Evolutionary conservation across 2,888 invertebrate species (phyloP).

Genomic region (Acanthococcus lagerstroemiae): DNA sequence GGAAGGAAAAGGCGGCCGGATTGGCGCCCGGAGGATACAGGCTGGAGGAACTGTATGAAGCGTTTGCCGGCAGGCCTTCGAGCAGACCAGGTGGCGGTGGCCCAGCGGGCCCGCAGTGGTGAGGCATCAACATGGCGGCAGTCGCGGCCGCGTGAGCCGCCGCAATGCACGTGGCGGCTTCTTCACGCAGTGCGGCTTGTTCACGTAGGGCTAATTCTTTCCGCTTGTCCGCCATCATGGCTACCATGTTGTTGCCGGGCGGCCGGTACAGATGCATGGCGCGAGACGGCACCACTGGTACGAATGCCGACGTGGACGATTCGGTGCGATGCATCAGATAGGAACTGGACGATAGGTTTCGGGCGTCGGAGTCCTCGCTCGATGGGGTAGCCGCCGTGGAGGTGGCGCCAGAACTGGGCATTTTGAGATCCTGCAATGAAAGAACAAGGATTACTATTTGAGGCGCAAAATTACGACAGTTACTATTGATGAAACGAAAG

Average conservation of each 20-base stretch:
- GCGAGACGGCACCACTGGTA: constrained; percentile 74
- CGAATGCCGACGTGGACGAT: constrained; percentile 62
- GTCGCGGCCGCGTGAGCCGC: constrained; percentile 47
- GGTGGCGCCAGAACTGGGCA: not conserved
- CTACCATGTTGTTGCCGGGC: constrained; percentile 57
- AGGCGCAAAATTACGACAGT: no score
- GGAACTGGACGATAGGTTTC: constrained; percentile 7
- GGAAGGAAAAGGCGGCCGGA: constrained; percentile 45
- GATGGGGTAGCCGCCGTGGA: constrained; percentile 1
- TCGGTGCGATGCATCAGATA: constrained; percentile 46
- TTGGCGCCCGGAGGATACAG: constrained; percentile 38
- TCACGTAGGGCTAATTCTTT: constrained; percentile 68
- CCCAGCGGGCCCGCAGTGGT: constrained; percentile 39
- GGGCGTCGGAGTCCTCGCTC: not conserved
- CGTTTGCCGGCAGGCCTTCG: constrained; percentile 55
- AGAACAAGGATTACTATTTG: not conserved
- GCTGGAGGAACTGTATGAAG: constrained; percentile 45
- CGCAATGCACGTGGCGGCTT: constrained; percentile 58
- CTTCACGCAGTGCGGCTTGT: constrained; percentile 52
- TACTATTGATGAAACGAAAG: no score
- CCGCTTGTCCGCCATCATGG: constrained; percentile 81
- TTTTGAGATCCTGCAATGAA: not conserved
- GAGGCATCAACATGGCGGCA: constrained; percentile 54
- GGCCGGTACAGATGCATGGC: constrained; percentile 55
- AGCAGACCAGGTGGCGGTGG: constrained; percentile 34